Conservation (phyloP, 1,140 invertebrate species). For the Drosophila seguyi region DNA sequence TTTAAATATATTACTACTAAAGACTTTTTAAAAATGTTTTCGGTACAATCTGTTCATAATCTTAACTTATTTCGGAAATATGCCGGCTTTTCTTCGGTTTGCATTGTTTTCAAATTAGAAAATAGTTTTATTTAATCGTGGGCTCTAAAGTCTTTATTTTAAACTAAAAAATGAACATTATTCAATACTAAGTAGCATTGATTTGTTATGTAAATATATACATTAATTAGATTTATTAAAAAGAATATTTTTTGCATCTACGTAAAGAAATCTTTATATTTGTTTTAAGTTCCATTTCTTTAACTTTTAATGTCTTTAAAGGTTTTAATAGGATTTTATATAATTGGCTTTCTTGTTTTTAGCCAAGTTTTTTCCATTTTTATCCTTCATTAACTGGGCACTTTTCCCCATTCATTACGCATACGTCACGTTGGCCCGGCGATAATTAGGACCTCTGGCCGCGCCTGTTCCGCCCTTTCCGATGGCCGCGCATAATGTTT, state of each 20-base stretch:
- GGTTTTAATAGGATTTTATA: no score
- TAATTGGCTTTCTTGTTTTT: not conserved
- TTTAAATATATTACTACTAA: not conserved
- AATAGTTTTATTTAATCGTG: no score
- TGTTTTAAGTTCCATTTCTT: not conserved
- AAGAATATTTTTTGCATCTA: not conserved
- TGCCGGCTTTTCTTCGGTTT: not conserved
- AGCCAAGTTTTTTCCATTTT: not conserved
- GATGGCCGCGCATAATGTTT: conserved; percentile 64
- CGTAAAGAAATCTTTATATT: not conserved
- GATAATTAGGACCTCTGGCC: conserved; percentile 19
- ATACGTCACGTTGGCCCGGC: conserved; percentile 35
- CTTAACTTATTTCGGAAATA: no score
- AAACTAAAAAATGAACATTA: not conserved
- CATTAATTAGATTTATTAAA: no score
- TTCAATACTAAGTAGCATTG: not conserved
- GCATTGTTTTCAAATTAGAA: no score
- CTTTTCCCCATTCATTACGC: conserved; percentile 22
- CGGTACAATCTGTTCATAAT: no score
- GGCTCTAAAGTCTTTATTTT: no score
- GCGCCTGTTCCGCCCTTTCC: conserved; percentile 3
- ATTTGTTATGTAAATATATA: no score
- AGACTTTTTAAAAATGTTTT: no score
- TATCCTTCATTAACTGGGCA: conserved; percentile 13
- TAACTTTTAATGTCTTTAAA: not conserved